These are phyloP conservation scores for Cynodonichthys magdalenae DNA, from an alignment of 2,797 vertebrate species.

Conservation along the genomic window DNA sequence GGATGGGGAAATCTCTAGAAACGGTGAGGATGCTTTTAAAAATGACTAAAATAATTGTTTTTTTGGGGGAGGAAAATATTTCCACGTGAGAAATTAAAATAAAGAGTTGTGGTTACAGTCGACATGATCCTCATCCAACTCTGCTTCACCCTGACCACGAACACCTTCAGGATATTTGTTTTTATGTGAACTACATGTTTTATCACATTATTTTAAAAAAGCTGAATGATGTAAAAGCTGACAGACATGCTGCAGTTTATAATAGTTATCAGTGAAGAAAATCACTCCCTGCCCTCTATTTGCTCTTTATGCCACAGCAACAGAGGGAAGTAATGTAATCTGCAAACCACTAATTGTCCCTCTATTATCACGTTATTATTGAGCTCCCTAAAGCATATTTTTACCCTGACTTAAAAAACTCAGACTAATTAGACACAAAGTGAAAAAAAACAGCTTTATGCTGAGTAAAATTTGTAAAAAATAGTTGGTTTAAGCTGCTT, in stretches of 20 bases:
- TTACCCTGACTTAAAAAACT: background rate
- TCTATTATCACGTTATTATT: background rate
- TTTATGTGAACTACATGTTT: background rate
- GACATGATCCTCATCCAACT: background rate
- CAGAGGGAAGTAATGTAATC: background rate
- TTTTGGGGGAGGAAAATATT: too few relatives aligned
- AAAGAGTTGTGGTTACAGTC: background rate
- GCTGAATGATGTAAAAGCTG: too few relatives aligned
- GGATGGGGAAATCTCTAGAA: too few relatives aligned
- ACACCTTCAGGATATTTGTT: background rate
- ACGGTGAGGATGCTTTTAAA: too few relatives aligned
- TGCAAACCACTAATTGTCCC: conserved; percentile 3
- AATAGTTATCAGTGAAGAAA: background rate
- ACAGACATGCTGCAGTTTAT: background rate
- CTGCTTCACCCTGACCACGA: background rate
- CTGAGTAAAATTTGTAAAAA: background rate
- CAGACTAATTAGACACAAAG: background rate
- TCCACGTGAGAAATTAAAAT: too few relatives aligned
- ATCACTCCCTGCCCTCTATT: background rate
- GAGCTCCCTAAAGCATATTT: background rate
- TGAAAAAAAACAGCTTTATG: background rate
- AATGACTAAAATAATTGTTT: too few relatives aligned
- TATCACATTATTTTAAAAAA: too few relatives aligned
- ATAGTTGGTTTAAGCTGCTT: background rate
- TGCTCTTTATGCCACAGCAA: background rate